Percentiles rank a stretch among this genome's conserved stretches.
Conservation (phyloP, 1,140 invertebrate genomes). For the Hylaeus anthracinus region DNA sequence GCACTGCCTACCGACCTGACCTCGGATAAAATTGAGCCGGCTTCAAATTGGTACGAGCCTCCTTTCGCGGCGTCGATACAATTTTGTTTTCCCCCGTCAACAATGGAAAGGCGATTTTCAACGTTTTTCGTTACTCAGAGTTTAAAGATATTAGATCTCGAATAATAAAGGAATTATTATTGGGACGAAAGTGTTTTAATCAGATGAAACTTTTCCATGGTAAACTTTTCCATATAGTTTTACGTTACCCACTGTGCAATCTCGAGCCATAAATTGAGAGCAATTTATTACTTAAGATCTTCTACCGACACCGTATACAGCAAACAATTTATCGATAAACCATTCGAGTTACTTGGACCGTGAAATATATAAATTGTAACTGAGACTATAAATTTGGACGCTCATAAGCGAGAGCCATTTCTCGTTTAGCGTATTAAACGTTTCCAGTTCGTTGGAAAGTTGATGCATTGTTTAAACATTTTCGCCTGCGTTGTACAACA, state of each 20-base stretch:
- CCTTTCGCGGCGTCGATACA: background rate
- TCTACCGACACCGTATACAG: background rate
- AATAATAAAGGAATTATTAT: too few species aligned
- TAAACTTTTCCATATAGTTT: background rate
- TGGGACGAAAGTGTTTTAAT: too few species aligned
- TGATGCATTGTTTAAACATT: background rate
- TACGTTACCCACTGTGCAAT: background rate
- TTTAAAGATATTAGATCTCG: too few species aligned
- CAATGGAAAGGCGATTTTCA: background rate
- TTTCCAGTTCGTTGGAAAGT: background rate
- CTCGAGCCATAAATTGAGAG: background rate
- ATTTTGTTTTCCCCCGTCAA: background rate
- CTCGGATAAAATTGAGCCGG: conserved; percentile 22
- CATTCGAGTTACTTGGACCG: background rate
- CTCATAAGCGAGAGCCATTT: background rate
- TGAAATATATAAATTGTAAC: background rate
- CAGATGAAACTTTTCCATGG: too few species aligned
- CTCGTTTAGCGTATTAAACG: too few species aligned
- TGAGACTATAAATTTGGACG: too few species aligned
- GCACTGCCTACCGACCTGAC: conserved; percentile 11
- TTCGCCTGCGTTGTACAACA: background rate
- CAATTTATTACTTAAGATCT: background rate
- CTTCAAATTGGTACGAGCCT: conserved; percentile 20
- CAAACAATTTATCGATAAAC: too few species aligned
- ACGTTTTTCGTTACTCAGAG: background rate